Evolutionary conservation across 2,113 vertebrate genomes (phyloP).

Genomic region (Clarias batrachus): DNA sequence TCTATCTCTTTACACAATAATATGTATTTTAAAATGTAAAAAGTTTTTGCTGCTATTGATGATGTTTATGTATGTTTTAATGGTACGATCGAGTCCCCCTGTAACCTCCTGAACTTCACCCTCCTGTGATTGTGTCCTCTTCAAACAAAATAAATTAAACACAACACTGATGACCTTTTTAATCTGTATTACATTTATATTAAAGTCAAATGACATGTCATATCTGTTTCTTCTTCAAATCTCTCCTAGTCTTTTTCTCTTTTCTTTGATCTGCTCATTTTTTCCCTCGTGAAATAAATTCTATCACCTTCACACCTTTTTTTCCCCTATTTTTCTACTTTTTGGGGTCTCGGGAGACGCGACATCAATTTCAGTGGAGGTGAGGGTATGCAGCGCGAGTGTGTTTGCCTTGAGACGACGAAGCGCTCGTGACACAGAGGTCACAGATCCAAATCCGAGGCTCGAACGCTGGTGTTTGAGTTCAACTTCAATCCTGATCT

Average conservation of each 20-base stretch:
- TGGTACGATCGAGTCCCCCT: neutral
- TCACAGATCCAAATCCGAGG: neutral
- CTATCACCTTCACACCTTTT: constrained; percentile 8
- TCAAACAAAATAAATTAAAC: neutral
- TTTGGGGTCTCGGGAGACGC: constrained; percentile 31
- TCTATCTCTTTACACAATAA: neutral
- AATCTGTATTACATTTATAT: neutral
- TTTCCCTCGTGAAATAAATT: constrained; percentile 14
- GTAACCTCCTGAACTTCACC: neutral
- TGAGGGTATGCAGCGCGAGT: constrained; percentile 1
- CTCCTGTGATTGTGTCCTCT: neutral
- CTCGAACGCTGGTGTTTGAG: neutral
- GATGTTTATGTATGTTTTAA: neutral
- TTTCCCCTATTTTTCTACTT: neutral
- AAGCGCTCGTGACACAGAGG: constrained; percentile 5
- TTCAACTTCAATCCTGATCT: constrained; percentile 5
- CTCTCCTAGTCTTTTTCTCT: neutral
- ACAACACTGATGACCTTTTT: neutral
- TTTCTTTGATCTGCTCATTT: constrained; percentile 34
- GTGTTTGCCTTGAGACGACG: constrained; percentile 40
- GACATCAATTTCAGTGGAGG: constrained; percentile 49
- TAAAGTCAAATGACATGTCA: neutral
- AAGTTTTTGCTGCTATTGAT: neutral
- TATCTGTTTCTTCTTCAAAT: neutral
- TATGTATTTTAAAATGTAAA: neutral